Percentiles rank a stretch among this genome's conserved stretches.
Conservation (phyloP, 2,888 invertebrate genomes). For the Meganola albula region DNA sequence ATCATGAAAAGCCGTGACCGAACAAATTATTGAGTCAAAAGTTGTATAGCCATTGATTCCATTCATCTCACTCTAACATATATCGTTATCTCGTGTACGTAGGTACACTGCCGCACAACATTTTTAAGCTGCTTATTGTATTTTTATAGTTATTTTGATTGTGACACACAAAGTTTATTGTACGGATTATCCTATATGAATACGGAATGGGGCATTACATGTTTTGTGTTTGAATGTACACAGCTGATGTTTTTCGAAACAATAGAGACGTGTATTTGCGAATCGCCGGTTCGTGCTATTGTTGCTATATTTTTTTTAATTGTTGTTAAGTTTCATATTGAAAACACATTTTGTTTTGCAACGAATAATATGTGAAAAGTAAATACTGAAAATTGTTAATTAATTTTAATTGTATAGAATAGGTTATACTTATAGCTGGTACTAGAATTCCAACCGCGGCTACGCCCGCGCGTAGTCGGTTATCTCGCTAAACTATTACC, state of each 20-base stretch:
- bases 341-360: constrained; percentile 9
- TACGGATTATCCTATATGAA: constrained; percentile 65
- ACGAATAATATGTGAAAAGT: too few species aligned
- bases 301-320: constrained; percentile 47
- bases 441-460: too few species aligned
- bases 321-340: constrained; percentile 43
- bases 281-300: constrained; percentile 51
- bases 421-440: too few species aligned
- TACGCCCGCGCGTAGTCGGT: too few species aligned
- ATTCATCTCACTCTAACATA: constrained; percentile 17
- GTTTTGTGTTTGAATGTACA: constrained; percentile 60
- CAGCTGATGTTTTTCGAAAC: constrained; percentile 64
- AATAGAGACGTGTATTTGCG: constrained; percentile 50
- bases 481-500: too few species aligned
- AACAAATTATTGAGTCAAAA: constrained; percentile 50
- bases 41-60: constrained; percentile 32
- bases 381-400: too few species aligned
- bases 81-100: constrained; percentile 30
- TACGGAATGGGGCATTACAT: constrained; percentile 61
- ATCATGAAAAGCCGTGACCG: constrained; percentile 40
- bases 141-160: constrained; percentile 77
- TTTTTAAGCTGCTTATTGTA: constrained; percentile 74
- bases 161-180: constrained; percentile 59
- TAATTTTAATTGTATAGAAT: too few species aligned
- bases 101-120: constrained; percentile 55